Percentiles rank a stretch among this genome's conserved stretches.
phyloP scores from a whole-genome alignment of 2,113 vertebrate genomes.

The Hassar affinis region DNA sequence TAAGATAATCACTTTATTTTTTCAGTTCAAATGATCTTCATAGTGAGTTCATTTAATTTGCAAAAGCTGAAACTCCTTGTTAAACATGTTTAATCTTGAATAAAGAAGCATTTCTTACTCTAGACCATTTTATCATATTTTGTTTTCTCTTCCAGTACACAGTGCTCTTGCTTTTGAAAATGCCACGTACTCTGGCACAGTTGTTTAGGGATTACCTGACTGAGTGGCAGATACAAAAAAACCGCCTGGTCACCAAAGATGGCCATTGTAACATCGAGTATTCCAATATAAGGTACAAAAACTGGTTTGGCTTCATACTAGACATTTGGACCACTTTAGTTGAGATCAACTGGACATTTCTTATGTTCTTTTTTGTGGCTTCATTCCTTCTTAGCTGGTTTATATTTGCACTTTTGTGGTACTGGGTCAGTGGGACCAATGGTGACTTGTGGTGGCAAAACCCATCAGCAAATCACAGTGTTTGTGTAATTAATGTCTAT shows the following conservation, averaged over 20 bases:
- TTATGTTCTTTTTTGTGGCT: slow-evolving; percentile 85
- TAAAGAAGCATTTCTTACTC: neutral
- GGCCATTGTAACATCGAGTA: slow-evolving; percentile 95
- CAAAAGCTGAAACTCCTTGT: no score
- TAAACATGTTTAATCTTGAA: neutral
- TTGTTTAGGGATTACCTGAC: slow-evolving; percentile 65
- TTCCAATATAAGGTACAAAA: slow-evolving; percentile 83
- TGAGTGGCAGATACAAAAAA: slow-evolving; percentile 63
- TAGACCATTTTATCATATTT: neutral
- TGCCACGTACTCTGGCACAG: slow-evolving; percentile 83
- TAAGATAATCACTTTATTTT: neutral
- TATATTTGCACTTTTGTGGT: slow-evolving; percentile 91
- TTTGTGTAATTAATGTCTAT: slow-evolving; percentile 81
- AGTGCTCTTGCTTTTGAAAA: slow-evolving; percentile 65
- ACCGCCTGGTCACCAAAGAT: slow-evolving; percentile 88
- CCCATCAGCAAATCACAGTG: slow-evolving; percentile 73
- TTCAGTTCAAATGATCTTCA: neutral
- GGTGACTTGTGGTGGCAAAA: slow-evolving; percentile 88
- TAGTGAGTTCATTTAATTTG: neutral
- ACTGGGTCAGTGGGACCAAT: slow-evolving; percentile 83
- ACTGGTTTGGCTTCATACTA: slow-evolving; percentile 80
- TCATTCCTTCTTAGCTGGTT: slow-evolving; percentile 94
- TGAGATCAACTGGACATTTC: slow-evolving; percentile 90
- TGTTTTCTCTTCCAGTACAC: neutral
- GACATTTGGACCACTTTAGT: slow-evolving; percentile 96